These are phyloP conservation scores for Trinorchestia longiramus DNA, from an alignment of 1,140 invertebrate genomes.

Conservation along the genomic window DNA sequence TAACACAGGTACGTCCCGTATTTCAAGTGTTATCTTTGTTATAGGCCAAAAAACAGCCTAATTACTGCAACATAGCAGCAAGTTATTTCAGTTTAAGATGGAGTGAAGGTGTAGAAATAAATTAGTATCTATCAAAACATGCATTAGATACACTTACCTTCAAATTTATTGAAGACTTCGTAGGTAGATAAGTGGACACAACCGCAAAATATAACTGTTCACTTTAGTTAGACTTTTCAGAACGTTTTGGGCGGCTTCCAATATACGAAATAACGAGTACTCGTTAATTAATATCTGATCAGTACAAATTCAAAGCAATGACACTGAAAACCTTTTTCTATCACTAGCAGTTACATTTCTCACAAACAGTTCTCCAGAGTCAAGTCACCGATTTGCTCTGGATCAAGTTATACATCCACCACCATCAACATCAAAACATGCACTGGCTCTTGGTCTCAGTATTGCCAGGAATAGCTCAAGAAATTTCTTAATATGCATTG, in stretches of 20 bases:
- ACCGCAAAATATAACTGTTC: neutral
- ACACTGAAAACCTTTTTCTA: neutral
- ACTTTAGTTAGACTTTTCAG: too few relatives aligned
- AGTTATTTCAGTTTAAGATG: too few relatives aligned
- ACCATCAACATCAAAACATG: neutral
- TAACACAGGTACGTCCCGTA: too few relatives aligned
- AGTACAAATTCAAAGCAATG: neutral
- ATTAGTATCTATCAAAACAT: too few relatives aligned
- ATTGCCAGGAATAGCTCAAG: neutral
- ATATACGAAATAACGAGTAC: neutral
- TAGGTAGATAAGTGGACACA: neutral
- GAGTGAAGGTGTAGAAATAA: too few relatives aligned
- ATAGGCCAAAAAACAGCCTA: too few relatives aligned
- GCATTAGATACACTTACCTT: neutral
- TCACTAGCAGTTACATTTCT: neutral
- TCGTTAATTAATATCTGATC: neutral
- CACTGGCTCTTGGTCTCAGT: neutral
- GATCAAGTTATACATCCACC: neutral
- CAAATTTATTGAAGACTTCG: neutral
- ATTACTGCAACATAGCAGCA: too few relatives aligned
- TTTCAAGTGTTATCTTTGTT: too few relatives aligned
- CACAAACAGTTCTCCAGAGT: neutral
- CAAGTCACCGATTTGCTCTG: neutral
- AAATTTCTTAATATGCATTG: neutral
- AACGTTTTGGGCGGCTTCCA: too few relatives aligned